Base-by-base conservation (phyloP, 2,888 invertebrate genomes). In the Stenchaetothrips biformis region DNA sequence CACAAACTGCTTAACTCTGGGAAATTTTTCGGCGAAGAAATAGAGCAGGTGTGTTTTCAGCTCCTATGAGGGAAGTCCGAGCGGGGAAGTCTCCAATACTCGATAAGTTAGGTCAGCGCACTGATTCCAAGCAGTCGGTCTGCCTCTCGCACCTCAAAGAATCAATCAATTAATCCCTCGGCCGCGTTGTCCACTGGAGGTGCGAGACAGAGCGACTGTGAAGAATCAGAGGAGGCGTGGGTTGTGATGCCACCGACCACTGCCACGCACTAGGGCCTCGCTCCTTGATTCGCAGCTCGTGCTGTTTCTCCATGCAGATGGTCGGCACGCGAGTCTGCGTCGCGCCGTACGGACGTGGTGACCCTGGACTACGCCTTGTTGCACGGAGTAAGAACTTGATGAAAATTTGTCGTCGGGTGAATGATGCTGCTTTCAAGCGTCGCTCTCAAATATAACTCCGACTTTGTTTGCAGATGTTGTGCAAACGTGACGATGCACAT, bases 401-500 rank as follows among this genome's bases (percentile, higher is more conserved):
- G 1, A 0, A n/a, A 0, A 11, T 11, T 21, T 67, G n/a, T n/a
- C 2, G 21, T 4, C 67, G 67, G 8, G 8, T 25, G 8, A 11
- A 74, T 7, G 67, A 21, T n/a, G 67, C 37, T 37, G 21, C 1
- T 25, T 74, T 25, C 25, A 25, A 74, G 21, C 6, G 9, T 16
- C 53, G 53, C 53, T 13, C 53, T 53, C 53, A 18, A 13, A 53
- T 13, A 13, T 53, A 13, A 11, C 18, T 18, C 18, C 0, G 13
- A 21, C 7, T 11, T 67, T 11, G 9, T 2, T 13, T 16, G 1
- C 67, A 74, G 67, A 74, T 74, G 67, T 0, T 74, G 67, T 7
- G 21, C 67, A 74, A n/a, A 11, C 67, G 67, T 74, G 67, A 25
- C 67, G 21, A 74, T 74, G 67, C 67, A 74, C 67, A 25, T 74